Percentiles rank a stretch among this genome's conserved stretches.
phyloP scores from a whole-genome alignment of 2,113 vertebrate species.

The Brienomyrus brachyistius region DNA sequence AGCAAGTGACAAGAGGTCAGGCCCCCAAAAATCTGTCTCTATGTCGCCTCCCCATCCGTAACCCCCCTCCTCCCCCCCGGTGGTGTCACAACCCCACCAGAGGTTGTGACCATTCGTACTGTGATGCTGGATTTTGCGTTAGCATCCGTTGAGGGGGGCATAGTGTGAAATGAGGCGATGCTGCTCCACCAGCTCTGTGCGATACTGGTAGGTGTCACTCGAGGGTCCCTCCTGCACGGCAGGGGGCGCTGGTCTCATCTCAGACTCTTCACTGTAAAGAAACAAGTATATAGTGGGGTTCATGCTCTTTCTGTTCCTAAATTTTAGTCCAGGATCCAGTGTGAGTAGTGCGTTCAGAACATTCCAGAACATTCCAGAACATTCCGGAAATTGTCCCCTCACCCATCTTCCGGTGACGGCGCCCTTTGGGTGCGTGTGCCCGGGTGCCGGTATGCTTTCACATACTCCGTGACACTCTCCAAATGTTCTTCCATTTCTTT shows the following conservation, averaged over 20 bases:
- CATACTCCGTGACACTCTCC: neutral
- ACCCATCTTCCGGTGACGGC: neutral
- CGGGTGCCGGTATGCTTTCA: neutral
- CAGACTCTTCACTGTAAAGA: neutral
- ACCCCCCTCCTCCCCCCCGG: neutral
- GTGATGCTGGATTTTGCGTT: constrained; percentile 30
- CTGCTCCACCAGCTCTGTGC: neutral
- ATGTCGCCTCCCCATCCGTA: neutral
- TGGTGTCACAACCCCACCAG: constrained; percentile 6
- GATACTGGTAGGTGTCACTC: neutral
- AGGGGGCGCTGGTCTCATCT: neutral
- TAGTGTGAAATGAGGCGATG: neutral
- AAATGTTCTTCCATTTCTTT: neutral
- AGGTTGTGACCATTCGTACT: constrained; percentile 48
- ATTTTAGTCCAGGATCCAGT: neutral
- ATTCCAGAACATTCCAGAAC: neutral
- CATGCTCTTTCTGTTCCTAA: constrained; percentile 40
- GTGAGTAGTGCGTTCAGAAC: neutral
- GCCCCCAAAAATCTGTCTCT: constrained; percentile 17
- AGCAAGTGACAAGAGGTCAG: neutral
- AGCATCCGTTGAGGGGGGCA: neutral
- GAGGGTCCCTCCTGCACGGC: neutral
- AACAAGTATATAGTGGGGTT: constrained; percentile 27
- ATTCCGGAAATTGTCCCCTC: neutral
- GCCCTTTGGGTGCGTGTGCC: neutral